These are phyloP conservation scores for Barnardius zonarius DNA, from an alignment of 2,113 vertebrate genomes.

Conservation along the genomic window DNA sequence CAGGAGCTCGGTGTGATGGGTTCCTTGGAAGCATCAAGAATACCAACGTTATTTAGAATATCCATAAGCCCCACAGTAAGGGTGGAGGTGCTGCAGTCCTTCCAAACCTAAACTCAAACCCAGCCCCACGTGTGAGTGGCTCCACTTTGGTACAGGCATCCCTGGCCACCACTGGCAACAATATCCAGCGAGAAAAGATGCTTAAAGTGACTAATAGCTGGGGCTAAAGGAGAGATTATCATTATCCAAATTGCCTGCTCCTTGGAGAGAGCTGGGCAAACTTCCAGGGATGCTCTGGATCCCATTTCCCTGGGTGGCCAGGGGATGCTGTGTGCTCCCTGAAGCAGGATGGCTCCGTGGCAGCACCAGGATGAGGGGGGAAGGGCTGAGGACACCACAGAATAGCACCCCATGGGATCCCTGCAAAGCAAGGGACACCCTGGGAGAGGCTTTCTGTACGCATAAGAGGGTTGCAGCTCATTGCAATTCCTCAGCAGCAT, in stretches of 20 bases:
- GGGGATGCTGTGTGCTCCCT: neutral
- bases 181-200: neutral
- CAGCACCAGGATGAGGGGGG: accelerated
- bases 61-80: accelerated
- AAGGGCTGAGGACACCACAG: neutral
- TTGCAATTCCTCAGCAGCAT: neutral
- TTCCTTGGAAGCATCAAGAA: neutral
- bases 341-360: accelerated
- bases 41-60: neutral
- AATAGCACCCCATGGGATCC: neutral
- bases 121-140: accelerated
- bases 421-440: neutral
- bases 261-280: neutral
- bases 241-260: neutral
- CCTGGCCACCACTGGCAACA: neutral
- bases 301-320: accelerated
- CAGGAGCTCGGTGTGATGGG: neutral
- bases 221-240: neutral
- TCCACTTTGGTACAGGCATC: accelerated
- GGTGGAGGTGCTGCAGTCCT: neutral
- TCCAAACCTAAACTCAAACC: neutral
- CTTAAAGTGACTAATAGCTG: neutral
- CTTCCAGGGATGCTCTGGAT: neutral
- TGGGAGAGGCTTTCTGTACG: neutral
- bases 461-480: neutral